Evolutionary conservation across 2,888 invertebrate species (phyloP).

Genomic region (Salticus scenicus): DNA sequence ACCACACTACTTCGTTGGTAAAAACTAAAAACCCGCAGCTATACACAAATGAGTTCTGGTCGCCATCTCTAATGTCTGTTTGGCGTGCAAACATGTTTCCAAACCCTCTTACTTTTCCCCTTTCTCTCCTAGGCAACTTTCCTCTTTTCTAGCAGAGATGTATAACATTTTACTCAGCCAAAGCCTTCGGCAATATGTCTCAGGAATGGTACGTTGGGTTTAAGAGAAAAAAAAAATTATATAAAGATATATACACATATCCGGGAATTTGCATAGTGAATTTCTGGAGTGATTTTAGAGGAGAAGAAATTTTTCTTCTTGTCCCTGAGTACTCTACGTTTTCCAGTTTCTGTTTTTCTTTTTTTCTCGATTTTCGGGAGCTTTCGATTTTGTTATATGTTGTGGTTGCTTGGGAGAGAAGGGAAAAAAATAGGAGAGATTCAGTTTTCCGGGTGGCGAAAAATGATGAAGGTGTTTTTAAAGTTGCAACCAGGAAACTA

Average conservation of each 20-base stretch:
- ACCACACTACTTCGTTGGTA: background rate
- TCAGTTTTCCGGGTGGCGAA: background rate
- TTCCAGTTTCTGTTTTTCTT: background rate
- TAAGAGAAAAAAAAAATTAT: background rate
- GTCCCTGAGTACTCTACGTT: background rate
- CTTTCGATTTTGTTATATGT: conserved; percentile 13
- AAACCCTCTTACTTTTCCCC: background rate
- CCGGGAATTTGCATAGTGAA: conserved; percentile 40
- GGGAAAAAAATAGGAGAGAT: background rate
- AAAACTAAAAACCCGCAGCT: background rate
- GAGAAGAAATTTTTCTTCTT: background rate
- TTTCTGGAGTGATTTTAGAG: conserved; percentile 57
- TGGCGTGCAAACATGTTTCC: conserved; percentile 43
- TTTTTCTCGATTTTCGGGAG: background rate
- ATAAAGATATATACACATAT: background rate
- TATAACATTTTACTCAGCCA: conserved; percentile 35
- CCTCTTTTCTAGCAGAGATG: conserved; percentile 27
- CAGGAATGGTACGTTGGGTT: background rate
- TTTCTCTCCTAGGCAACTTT: background rate
- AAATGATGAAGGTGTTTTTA: conserved; percentile 9
- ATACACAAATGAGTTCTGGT: background rate
- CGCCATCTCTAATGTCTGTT: conserved; percentile 54
- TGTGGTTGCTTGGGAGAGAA: background rate
- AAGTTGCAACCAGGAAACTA: conserved; percentile 9
- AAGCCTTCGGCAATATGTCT: conserved; percentile 42